Conservation (phyloP, 2,797 vertebrate species). For the Enteromius anoplus region DNA sequence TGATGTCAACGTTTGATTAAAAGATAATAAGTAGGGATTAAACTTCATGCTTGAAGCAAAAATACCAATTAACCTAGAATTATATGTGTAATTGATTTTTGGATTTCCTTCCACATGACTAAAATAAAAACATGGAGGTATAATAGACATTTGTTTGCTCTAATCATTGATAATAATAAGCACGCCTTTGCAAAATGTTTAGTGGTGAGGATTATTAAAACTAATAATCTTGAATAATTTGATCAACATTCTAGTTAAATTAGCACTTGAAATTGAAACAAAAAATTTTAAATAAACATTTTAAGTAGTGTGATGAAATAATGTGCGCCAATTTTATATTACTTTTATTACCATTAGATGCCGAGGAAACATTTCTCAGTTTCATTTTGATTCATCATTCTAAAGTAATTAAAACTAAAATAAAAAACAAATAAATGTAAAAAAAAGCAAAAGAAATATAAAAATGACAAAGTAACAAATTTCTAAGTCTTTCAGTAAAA, state of each 20-base stretch:
- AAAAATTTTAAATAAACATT: too few relatives aligned
- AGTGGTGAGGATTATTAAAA: not conserved
- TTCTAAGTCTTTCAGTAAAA: not conserved
- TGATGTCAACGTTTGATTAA: not conserved
- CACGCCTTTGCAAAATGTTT: not conserved
- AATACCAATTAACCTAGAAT: not conserved
- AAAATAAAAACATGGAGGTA: not conserved
- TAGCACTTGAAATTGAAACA: not conserved
- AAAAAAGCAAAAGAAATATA: too few relatives aligned
- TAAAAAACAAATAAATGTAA: not conserved
- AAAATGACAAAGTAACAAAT: not conserved
- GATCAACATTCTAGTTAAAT: not conserved
- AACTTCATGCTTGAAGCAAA: slow-evolving; percentile 7
- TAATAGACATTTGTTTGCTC: not conserved
- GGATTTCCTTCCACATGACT: slow-evolving; percentile 7
- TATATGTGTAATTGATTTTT: not conserved
- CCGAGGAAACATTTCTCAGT: not conserved
- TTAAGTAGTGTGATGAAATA: not conserved
- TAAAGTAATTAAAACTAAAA: not conserved
- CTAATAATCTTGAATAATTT: not conserved
- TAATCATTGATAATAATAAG: not conserved
- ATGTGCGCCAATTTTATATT: fast-evolving
- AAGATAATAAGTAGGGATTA: not conserved
- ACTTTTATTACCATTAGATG: not conserved
- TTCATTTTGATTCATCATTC: not conserved